Base-by-base conservation (phyloP, 2,113 vertebrate species). In the Anseranas semipalmata region DNA sequence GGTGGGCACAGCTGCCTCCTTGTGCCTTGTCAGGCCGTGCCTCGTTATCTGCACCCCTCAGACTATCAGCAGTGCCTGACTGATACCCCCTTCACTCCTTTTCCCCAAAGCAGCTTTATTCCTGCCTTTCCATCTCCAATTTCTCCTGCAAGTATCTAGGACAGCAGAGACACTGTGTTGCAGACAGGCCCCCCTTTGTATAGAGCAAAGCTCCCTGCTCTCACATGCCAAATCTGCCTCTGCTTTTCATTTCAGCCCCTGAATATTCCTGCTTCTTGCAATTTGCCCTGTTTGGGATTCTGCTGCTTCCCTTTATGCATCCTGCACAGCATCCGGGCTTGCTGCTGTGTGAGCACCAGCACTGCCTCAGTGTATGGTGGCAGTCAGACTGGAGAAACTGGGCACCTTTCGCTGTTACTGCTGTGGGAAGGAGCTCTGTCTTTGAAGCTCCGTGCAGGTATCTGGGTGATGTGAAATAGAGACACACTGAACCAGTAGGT, bases 1-100 rank as follows among this genome's bases (percentile, higher is more conserved):
- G 0, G 0, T 58, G 65, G 78, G 35, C 37, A 15, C 32, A 50
- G 37, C 37, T 63, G 16, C 19, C 12, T 62, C 6, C 37, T 66
- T 2, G 2, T 30, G 35, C 39, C 76, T 53, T 30, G 30, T 30
- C 58, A 84, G 53, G 12, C 62, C 0, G 0, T 32, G 21, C 21
- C 8, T 73, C 1, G 0, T 32, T 32, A 39, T 73, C 46, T 35
- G 59, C 52, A 18, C 17, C n/a, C 67, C 65, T 80, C 55, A 33
- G 50, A 33, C 35, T 71, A 5, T 48, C 27, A 58, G 24, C 50
- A 76, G 35, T 45, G 32, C 27, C 53, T 82, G 28, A 13, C 66
- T 72, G 35, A 56, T 14, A 50, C 2, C 13, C 16, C 4, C 28
- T 62, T 68, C 32, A 56, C 33, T 21, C 25, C 10, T 52, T 78